These are phyloP conservation scores for Karalla daura DNA, from an alignment of 2,797 vertebrate species.

Conservation along the genomic window DNA sequence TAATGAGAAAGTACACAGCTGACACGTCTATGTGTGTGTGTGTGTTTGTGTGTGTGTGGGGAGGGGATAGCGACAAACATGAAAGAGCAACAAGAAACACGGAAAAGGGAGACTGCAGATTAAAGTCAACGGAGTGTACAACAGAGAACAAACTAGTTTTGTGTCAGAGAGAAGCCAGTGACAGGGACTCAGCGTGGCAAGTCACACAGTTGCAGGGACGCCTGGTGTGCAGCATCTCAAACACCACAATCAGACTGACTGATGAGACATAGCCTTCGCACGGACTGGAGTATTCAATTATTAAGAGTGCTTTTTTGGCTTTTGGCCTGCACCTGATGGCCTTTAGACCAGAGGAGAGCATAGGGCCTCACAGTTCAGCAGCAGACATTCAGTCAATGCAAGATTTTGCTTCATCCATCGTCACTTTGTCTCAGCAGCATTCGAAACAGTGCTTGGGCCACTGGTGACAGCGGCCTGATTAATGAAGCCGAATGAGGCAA, in stretches of 20 bases:
- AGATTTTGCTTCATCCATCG: slow-evolving; percentile 8
- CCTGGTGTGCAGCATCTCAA: slow-evolving; percentile 16
- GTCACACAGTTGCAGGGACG: slow-evolving; percentile 8
- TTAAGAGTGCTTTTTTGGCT: slow-evolving; percentile 23
- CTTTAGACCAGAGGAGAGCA: background rate
- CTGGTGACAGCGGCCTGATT: background rate
- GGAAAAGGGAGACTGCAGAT: slow-evolving; percentile 9
- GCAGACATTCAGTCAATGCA: slow-evolving; percentile 15
- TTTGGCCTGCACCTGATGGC: slow-evolving; percentile 11
- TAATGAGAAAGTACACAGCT: slow-evolving; percentile 22
- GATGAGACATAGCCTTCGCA: slow-evolving; percentile 21
- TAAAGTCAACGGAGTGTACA: slow-evolving; percentile 10
- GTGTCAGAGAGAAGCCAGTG: background rate
- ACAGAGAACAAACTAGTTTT: slow-evolving; percentile 19
- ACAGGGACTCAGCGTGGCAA: slow-evolving; percentile 10
- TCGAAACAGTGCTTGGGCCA: slow-evolving; percentile 12
- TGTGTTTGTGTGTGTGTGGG: too few species aligned
- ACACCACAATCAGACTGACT: slow-evolving; percentile 20
- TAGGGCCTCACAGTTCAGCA: slow-evolving; percentile 13
- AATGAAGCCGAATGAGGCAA: background rate
- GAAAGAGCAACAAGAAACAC: background rate
- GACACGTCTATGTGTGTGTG: too few species aligned
- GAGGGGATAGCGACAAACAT: slow-evolving; percentile 1
- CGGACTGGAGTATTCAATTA: slow-evolving; percentile 39
- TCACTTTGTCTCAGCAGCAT: slow-evolving; percentile 9